These are phyloP conservation scores for Phrynosoma blainvillii DNA, from an alignment of 2,113 vertebrate species.

Conservation along the genomic window DNA sequence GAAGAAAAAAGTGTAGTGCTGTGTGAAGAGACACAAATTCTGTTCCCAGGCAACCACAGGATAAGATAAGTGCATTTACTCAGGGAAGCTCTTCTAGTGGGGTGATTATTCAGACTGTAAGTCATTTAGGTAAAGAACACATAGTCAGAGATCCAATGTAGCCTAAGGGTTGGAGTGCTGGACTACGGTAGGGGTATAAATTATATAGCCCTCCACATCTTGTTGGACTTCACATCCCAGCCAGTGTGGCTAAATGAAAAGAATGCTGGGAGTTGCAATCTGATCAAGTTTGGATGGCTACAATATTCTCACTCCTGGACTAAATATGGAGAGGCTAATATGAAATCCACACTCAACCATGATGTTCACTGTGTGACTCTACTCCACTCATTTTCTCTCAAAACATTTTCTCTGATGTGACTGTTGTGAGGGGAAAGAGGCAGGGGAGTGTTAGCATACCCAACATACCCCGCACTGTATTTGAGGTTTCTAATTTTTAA, in stretches of 20 bases:
- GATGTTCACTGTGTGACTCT: not conserved
- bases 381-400: not conserved
- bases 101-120: too few species aligned
- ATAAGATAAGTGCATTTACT: slow-evolving; percentile 14
- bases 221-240: too few species aligned
- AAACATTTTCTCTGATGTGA: not conserved
- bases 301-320: too few species aligned
- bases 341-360: not conserved
- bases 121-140: not conserved
- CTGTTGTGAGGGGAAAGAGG: not conserved
- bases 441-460: too few species aligned
- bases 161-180: not conserved
- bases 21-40: not conserved
- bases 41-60: slow-evolving; percentile 11
- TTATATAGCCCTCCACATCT: too few species aligned
- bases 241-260: too few species aligned
- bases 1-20: not conserved
- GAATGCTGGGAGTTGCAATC: too few species aligned
- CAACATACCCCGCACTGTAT: too few species aligned
- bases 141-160: not conserved
- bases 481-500: too few species aligned
- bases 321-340: not conserved
- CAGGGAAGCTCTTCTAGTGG: not conserved
- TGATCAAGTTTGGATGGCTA: too few species aligned
- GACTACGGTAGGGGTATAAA: not conserved